phyloP scores from a whole-genome alignment of 1,140 invertebrate genomes.

The Schlechtendalia chinensis region DNA sequence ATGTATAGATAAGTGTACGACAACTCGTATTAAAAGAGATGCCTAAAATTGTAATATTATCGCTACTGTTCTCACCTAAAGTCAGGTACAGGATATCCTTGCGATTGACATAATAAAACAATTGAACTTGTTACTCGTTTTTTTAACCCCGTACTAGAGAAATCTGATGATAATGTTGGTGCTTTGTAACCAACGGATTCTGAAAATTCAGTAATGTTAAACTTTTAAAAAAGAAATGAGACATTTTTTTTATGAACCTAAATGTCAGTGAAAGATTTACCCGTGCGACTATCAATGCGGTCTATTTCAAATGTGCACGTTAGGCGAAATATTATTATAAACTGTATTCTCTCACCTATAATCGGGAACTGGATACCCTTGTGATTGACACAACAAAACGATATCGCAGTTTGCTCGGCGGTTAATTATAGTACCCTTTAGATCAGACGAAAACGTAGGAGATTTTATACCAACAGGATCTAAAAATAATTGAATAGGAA shows the following conservation, averaged over 20 bases:
- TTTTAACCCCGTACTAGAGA: slow-evolving; percentile 55
- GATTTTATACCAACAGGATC: slow-evolving; percentile 63
- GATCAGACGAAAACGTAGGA: slow-evolving; percentile 59
- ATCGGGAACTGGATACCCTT: slow-evolving; percentile 68
- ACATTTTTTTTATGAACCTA: background rate
- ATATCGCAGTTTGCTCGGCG: slow-evolving; percentile 55
- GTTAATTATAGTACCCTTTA: slow-evolving; percentile 59
- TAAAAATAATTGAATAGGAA: slow-evolving; percentile 54
- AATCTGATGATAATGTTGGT: slow-evolving; percentile 59
- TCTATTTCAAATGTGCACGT: background rate
- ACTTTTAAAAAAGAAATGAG: background rate
- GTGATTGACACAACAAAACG: slow-evolving; percentile 69
- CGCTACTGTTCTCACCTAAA: slow-evolving; percentile 57
- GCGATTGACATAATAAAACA: slow-evolving; percentile 54
- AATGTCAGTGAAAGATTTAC: slow-evolving; percentile 29
- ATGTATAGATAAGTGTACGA: background rate
- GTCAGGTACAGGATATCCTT: slow-evolving; percentile 58
- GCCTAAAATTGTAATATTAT: background rate
- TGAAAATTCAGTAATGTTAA: slow-evolving; percentile 52
- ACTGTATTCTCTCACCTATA: slow-evolving; percentile 64
- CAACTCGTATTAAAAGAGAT: no score
- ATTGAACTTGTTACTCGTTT: slow-evolving; percentile 42
- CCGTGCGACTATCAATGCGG: slow-evolving; percentile 1
- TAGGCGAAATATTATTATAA: background rate
- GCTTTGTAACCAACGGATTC: slow-evolving; percentile 63